Evolutionary conservation across 2,113 vertebrate genomes (phyloP).

Genomic region (Chamaea fasciata): DNA sequence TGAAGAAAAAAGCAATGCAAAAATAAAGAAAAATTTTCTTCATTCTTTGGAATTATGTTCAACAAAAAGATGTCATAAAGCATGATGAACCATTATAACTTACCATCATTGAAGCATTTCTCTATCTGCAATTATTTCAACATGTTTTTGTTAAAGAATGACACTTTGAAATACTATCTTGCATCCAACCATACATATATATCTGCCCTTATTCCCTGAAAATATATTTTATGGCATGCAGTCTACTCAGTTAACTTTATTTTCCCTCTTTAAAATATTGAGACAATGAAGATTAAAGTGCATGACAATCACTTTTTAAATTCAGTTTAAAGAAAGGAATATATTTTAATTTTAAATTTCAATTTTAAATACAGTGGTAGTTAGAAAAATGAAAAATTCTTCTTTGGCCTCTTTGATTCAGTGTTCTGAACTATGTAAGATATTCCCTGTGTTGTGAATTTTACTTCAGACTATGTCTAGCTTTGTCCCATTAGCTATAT

Average conservation of each 20-base stretch:
- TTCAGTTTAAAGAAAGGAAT: background rate
- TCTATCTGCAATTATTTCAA: background rate
- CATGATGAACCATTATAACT: background rate
- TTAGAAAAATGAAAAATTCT: background rate
- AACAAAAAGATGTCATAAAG: background rate
- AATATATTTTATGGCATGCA: background rate
- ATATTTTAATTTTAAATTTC: background rate
- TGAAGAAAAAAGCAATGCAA: background rate
- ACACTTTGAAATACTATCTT: background rate
- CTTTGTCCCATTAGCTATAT: background rate
- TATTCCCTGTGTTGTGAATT: rapidly evolving
- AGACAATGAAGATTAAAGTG: background rate
- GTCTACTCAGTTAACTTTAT: background rate
- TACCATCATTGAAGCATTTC: background rate
- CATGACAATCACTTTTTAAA: background rate
- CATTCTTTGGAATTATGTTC: background rate
- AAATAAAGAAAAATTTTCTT: background rate
- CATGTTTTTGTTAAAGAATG: background rate
- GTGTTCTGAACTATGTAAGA: background rate
- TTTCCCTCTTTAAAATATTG: background rate
- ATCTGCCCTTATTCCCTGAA: background rate
- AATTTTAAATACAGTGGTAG: background rate
- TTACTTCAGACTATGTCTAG: background rate
- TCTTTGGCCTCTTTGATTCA: background rate
- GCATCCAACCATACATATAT: background rate